These are phyloP conservation scores for Drosophila varians DNA, from an alignment of 1,140 invertebrate species.

Conservation along the genomic window DNA sequence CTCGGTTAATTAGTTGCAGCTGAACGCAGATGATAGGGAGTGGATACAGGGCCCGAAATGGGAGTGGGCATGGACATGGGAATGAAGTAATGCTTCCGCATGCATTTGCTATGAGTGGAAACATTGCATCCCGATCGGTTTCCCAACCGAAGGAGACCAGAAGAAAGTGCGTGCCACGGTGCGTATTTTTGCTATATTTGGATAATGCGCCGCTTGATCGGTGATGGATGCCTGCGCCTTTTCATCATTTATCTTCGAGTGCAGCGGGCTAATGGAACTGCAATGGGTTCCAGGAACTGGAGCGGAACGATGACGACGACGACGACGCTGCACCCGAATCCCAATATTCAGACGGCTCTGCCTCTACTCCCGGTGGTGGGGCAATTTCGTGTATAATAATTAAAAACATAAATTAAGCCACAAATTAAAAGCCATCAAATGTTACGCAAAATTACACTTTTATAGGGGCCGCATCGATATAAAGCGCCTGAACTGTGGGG, in stretches of 20 bases:
- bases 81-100: conserved; percentile 57
- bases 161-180: conserved; percentile 53
- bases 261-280: conserved; percentile 57
- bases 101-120: conserved; percentile 38
- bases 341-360: neutral
- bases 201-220: conserved; percentile 65
- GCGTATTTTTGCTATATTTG: conserved; percentile 67
- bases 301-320: conserved; percentile 48
- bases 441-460: conserved; percentile 62
- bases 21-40: conserved; percentile 36
- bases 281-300: conserved; percentile 66
- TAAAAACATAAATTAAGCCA: conserved; percentile 62
- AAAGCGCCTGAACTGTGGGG: conserved; percentile 19
- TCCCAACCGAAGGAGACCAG: neutral
- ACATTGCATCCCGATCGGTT: conserved; percentile 14
- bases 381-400: conserved; percentile 38
- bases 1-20: conserved; percentile 81
- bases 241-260: conserved; percentile 72
- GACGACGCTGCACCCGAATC: conserved; percentile 20
- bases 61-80: conserved; percentile 23
- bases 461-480: conserved; percentile 17
- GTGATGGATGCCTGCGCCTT: conserved; percentile 66
- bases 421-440: conserved; percentile 65
- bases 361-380: neutral
- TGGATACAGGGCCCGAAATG: conserved; percentile 1